These are phyloP conservation scores for Phycodurus eques DNA, from an alignment of 2,113 vertebrate species.

Conservation along the genomic window DNA sequence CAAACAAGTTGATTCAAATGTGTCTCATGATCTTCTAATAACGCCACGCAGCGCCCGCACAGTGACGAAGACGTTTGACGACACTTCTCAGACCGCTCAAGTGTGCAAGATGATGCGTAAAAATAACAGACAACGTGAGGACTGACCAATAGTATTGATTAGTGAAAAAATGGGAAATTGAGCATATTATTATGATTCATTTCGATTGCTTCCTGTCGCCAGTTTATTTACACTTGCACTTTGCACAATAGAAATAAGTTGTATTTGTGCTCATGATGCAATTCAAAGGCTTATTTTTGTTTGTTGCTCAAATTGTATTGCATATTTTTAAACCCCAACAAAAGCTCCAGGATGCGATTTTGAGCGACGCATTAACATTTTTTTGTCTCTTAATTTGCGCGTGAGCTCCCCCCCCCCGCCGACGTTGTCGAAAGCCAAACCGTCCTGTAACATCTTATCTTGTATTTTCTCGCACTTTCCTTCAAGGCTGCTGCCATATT, in stretches of 20 bases:
- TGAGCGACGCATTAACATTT: conserved; percentile 22
- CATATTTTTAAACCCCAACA: conserved; percentile 36
- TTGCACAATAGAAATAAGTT: conserved; percentile 7
- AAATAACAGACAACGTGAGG: too few species aligned
- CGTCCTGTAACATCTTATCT: background rate
- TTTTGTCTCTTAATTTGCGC: conserved; percentile 29
- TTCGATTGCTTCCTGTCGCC: too few species aligned
- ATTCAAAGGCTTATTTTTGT: background rate
- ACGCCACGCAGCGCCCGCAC: too few species aligned
- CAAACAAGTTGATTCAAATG: too few species aligned
- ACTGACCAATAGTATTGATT: too few species aligned
- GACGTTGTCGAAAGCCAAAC: background rate
- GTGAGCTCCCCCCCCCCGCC: background rate
- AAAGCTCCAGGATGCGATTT: conserved; percentile 31
- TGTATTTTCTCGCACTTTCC: background rate
- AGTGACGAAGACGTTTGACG: too few species aligned
- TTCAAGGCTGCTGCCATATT: background rate
- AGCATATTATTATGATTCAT: too few species aligned
- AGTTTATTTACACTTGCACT: background rate
- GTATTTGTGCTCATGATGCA: background rate
- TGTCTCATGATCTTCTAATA: conserved; percentile 7
- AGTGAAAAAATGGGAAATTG: too few species aligned
- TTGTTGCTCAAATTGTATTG: conserved; percentile 32
- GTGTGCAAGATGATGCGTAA: too few species aligned
- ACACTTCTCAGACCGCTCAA: too few species aligned